Evolutionary conservation across 2,113 vertebrate genomes (phyloP).

Genomic region (Steatornis caripensis): DNA sequence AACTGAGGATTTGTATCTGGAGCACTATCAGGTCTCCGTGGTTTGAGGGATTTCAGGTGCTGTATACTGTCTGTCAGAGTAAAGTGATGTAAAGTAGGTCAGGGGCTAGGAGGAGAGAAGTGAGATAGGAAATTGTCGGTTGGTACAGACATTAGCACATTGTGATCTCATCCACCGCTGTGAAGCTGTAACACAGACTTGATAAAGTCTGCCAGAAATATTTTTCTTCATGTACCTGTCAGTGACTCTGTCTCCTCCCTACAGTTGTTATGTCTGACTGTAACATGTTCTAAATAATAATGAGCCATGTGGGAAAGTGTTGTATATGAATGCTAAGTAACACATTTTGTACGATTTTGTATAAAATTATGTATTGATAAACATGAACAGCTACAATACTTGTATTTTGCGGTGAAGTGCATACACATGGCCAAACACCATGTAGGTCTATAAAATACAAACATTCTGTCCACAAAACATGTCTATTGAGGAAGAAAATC

Average conservation of each 20-base stretch:
- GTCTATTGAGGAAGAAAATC: background rate
- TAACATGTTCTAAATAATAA: constrained; percentile 1
- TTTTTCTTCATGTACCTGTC: constrained; percentile 38
- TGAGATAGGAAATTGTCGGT: background rate
- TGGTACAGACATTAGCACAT: constrained; percentile 46
- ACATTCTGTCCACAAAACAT: background rate
- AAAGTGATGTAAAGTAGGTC: constrained; percentile 57
- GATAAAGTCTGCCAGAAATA: constrained; percentile 43
- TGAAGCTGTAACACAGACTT: constrained; percentile 14
- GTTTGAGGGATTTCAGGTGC: constrained; percentile 25
- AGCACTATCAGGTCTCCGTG: background rate
- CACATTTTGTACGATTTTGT: background rate
- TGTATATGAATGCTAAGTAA: background rate
- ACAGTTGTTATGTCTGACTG: constrained; percentile 20
- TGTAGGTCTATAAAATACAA: background rate
- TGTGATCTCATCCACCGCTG: constrained; percentile 42
- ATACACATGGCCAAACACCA: background rate
- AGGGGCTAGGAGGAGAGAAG: constrained; percentile 2
- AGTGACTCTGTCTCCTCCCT: background rate
- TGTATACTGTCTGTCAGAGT: background rate
- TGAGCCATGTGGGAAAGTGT: background rate
- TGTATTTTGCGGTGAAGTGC: background rate
- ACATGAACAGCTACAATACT: background rate
- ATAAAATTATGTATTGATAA: background rate
- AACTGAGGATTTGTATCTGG: constrained; percentile 18